Percentiles rank a stretch among this genome's conserved stretches.
Evolutionary conservation across 2,888 invertebrate genomes (phyloP).

Genomic region (Tipula vernalis): DNA sequence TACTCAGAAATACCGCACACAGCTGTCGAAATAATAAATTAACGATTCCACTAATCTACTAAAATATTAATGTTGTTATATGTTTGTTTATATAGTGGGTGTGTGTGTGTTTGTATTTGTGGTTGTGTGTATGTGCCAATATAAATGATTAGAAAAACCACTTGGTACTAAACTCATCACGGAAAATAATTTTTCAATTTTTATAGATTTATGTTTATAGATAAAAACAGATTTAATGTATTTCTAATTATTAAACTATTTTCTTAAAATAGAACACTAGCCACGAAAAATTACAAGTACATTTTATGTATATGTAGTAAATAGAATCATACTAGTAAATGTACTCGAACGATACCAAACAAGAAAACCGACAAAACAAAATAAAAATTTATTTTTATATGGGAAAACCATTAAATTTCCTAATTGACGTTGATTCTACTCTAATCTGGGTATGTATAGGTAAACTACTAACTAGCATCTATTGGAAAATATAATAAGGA

Average conservation of each 20-base stretch:
- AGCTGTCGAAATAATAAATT: neutral
- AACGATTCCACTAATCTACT: neutral
- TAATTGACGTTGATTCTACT: neutral
- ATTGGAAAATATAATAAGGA: neutral
- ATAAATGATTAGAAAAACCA: neutral
- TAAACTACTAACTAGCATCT: neutral
- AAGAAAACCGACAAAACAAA: neutral
- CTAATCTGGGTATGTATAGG: neutral
- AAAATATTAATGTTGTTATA: neutral
- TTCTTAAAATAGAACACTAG: neutral
- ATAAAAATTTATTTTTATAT: neutral
- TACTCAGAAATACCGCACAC: neutral
- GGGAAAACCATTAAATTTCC: neutral
- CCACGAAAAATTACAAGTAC: neutral
- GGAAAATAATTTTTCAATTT: neutral
- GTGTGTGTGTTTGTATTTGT: no score
- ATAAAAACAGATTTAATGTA: neutral
- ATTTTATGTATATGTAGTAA: neutral
- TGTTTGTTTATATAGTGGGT: neutral
- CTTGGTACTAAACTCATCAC: neutral
- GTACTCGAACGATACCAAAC: neutral
- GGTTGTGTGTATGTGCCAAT: neutral
- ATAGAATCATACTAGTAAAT: neutral
- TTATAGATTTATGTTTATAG: neutral
- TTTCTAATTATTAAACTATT: neutral